Evolutionary conservation across 2,113 vertebrate species (phyloP).

Genomic region (Campylomormyrus numenius): DNA sequence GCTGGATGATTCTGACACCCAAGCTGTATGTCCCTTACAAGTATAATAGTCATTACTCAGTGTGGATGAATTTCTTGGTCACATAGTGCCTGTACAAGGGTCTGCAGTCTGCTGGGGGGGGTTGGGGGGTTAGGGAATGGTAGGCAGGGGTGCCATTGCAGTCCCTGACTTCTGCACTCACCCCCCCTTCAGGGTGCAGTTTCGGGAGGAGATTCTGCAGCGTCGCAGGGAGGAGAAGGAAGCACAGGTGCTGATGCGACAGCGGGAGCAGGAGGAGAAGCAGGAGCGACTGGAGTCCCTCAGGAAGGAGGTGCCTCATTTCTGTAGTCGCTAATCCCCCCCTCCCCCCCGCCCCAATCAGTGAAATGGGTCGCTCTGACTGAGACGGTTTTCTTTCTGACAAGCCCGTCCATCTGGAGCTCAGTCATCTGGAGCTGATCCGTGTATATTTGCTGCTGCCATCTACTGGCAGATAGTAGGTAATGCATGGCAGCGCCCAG

Average conservation of each 20-base stretch:
- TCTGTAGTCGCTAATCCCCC: not conserved
- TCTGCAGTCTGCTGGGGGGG: not conserved
- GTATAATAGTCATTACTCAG: not conserved
- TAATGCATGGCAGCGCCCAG: constrained; percentile 9
- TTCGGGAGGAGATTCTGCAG: constrained; percentile 62
- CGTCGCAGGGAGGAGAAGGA: constrained; percentile 53
- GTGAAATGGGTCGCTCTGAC: not conserved
- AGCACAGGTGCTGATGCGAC: constrained; percentile 51
- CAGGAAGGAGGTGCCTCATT: constrained; percentile 68
- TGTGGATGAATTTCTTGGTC: not conserved
- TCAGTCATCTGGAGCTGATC: not conserved
- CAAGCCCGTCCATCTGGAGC: too few relatives aligned
- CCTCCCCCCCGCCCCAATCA: not conserved
- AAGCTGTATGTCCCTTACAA: not conserved
- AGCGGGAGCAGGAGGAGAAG: constrained; percentile 51
- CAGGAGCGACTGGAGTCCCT: constrained; percentile 64
- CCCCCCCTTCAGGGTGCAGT: constrained; percentile 63
- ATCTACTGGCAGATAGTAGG: constrained; percentile 36
- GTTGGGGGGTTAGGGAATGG: not conserved
- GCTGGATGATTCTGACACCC: not conserved
- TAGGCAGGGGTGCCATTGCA: not conserved
- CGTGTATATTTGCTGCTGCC: constrained; percentile 43
- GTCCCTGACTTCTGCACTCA: not conserved
- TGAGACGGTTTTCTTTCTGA: not conserved
- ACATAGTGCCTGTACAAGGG: not conserved